Evolutionary conservation across 37 sponge, comb jelly and placozoan species (phyloP), one percentile per base, ranked within the genome.

Genomic region (Haliclona indistincta): DNA sequence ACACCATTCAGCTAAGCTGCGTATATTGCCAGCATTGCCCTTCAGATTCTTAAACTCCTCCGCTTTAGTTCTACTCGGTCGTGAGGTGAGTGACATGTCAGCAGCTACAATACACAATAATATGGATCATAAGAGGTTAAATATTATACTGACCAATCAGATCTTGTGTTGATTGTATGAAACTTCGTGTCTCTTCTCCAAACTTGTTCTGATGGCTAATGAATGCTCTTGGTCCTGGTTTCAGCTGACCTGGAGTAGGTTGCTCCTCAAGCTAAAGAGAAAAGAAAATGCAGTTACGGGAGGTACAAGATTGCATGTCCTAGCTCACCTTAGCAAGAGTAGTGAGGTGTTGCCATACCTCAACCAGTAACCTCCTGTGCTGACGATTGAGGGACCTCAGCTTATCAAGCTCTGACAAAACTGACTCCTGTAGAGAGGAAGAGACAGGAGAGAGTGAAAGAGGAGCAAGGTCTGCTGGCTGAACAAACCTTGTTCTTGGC

Each of bases 341-440:
- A 26, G 92, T 91, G 26, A 91, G 76, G 51, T 91, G 87, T n/a
- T 35, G 76, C 92, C 92, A 91, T 10, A 91, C 72, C 64, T 91
- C 92, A 41, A 78, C 70, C 86, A 91, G 86, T 58, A 91, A 70
- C 43, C 82, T 86, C 10, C 87, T 63, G 55, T 91, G 84, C 32
- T 65, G 81, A 22, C 87, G 64, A 41, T 91, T 91, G 29, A 77
- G 67, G 7, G 74, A 52, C 13, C 80, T 58, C 60, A 91, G 68
- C 75, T 91, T 91, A 64, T 91, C 92, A 63, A 91, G 79, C 64
- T 91, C 92, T 22, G 87, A 78, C 30, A 91, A 72, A 36, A 74
- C 87, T 34, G 65, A 43, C 71, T 91, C 92, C 75, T 75, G 39
- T 2, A 22, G n/a, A 39, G 2, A 68, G n/a, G n/a, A n/a, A n/a